Evolutionary conservation across 2,797 vertebrate genomes (phyloP), one percentile per base, ranked within the genome.

Genomic region (Micromesistius poutassou): DNA sequence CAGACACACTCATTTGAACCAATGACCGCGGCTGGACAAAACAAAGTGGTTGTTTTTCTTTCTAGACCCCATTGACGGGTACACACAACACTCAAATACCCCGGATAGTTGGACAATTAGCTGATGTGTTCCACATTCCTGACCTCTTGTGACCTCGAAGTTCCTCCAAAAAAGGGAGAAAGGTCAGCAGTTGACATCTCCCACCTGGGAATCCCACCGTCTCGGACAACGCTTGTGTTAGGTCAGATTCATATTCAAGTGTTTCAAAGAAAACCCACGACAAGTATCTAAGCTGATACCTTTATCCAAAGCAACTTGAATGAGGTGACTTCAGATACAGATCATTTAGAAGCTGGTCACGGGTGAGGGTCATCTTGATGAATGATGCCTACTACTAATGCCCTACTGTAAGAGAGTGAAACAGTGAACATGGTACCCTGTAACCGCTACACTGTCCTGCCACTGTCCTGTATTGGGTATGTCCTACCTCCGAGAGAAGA

Each of bases 71-170:
- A 0, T 77, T 83, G 86, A 71, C 62, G 22, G 83, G 86, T 83
- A 90, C 86, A 86, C 87, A 79, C 78, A 31, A 83, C 86, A 83
- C 68, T 75, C 72, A 55, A 66, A 82, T 76, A 16, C 33, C 76
- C 78, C 74, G 81, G 80, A 88, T 87, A 79, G 83, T 83, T 84
- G 31, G 80, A 75, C 84, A 88, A 85, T 93, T 90, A 88, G 87
- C 86, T 76, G 25, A 80, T 81, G 81, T 77, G 85, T 81, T 81
- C 86, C 81, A 88, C 89, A 90, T 91, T 92, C 89, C 84, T 90
- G 87, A 90, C 86, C 83, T 82, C 79, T 81, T 33, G 55, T 78
- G 75, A 81, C 81, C 81, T 82, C 9, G 77, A 55, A 88, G 30
- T 87, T 13, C 40, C 36, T 38, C 36, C 36, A 38, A 38, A 79